Base-by-base conservation (phyloP, 2,888 invertebrate genomes). In the Cetonia aurata region DNA sequence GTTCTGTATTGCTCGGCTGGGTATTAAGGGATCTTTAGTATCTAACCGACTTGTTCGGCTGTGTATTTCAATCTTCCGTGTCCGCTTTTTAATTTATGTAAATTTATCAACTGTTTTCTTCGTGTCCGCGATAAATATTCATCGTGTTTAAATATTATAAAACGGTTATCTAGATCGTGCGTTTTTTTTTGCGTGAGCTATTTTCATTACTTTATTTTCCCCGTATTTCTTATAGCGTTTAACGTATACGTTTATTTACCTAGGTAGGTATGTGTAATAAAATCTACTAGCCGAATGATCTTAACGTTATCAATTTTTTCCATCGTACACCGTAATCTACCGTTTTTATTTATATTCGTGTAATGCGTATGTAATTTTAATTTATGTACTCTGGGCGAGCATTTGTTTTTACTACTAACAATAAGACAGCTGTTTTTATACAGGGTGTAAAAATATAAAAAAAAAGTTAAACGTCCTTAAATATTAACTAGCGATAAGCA, bases 81-180 rank as follows among this genome's bases (percentile, higher is more conserved):
- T 15, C 48, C 62, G 48, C 17, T 62, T 62, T 59, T 62, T 74
- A 75, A 74, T 74, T 74, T 74, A 75, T 75, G 75, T 71, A 74
- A 75, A 75, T 75, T 73, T 72, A 75, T 74, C 74, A 74, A 74
- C 74, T 72, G 72, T 72, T 74, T 72, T 74, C 73, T 73, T 60
- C 52, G 46, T 65, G 70, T 70, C 57, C 72, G 55, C 55, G 60
- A 75, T 75, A 70, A 71, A 75, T 75, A 75, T 75, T 74, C 73
- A 75, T 73, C 60, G 73, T 65, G 44, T 60, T 66, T 62, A 70
- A 67, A 71, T 71, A 73, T 72, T 70, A 71, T 72, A 70, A 70
- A 55, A 44, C 33, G 31, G 42, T 65, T 69, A 72, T 72, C 69
- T 70, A 70, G 72, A 71, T 71, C 37, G 48, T 42, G 62, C 68